phyloP scores from a whole-genome alignment of 2,888 invertebrate species.

The Molanna angustata region DNA sequence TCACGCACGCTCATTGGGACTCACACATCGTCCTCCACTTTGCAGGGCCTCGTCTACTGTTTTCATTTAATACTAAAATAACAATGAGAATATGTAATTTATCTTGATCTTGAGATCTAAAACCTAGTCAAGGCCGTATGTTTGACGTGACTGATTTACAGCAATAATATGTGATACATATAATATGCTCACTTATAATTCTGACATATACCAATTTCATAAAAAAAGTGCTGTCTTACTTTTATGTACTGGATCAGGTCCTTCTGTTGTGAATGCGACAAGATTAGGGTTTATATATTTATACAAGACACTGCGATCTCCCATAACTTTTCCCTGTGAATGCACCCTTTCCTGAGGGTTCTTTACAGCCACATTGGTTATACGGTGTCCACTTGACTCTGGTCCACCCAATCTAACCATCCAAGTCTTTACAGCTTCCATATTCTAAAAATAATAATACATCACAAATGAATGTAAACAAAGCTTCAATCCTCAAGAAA shows the following conservation, averaged over 20 bases:
- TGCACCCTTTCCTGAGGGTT: slow-evolving; percentile 76
- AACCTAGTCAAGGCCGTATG: no score
- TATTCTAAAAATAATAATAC: slow-evolving; percentile 48
- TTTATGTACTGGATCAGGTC: slow-evolving; percentile 72
- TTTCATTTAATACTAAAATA: no score
- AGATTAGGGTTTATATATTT: slow-evolving; percentile 98
- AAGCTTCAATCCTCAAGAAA: no score
- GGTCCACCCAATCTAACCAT: slow-evolving; percentile 63
- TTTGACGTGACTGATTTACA: no score
- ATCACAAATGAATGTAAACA: not conserved
- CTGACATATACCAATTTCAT: not conserved
- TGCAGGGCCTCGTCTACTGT: no score
- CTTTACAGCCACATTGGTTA: slow-evolving; percentile 63
- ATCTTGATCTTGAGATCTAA: no score
- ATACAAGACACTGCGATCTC: slow-evolving; percentile 95
- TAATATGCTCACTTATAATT: not conserved
- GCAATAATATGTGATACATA: no score
- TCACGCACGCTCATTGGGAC: no score
- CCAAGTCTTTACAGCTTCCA: slow-evolving; percentile 70
- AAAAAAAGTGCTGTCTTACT: slow-evolving; percentile 45
- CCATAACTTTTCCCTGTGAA: slow-evolving; percentile 91
- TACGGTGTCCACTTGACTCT: slow-evolving; percentile 55
- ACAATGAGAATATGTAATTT: no score
- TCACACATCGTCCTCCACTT: no score
- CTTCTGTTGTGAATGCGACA: slow-evolving; percentile 79